phyloP scores from a whole-genome alignment of 2,888 invertebrate genomes.

The Brenthis daphne region DNA sequence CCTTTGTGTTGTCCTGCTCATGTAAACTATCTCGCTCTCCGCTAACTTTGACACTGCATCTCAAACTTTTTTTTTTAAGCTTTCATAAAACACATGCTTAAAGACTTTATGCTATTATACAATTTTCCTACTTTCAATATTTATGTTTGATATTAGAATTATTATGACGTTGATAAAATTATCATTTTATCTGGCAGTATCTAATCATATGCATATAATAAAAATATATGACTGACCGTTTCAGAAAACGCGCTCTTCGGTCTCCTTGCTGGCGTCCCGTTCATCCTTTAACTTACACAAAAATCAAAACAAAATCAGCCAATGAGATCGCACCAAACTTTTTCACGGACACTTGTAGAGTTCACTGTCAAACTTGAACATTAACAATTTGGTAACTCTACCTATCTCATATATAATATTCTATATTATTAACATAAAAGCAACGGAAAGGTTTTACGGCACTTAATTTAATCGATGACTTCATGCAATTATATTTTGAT shows the following conservation, averaged over 20 bases:
- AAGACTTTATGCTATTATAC: neutral
- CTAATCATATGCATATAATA: conserved; percentile 1
- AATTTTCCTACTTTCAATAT: neutral
- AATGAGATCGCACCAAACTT: conserved; percentile 68
- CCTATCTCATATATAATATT: conserved; percentile 13
- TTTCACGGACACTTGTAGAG: conserved; percentile 75
- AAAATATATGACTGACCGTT: conserved; percentile 57
- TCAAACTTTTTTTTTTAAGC: conserved; percentile 20
- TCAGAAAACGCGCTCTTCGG: conserved; percentile 78
- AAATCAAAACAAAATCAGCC: conserved; percentile 64
- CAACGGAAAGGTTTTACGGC: conserved; percentile 41
- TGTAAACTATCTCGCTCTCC: conserved; percentile 37
- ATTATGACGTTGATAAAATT: neutral
- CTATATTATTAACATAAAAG: neutral
- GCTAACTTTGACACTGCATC: conserved; percentile 41
- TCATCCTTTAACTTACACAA: conserved; percentile 62
- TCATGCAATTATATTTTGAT: conserved; percentile 76
- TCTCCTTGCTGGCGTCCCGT: conserved; percentile 75
- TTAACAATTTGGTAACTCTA: conserved; percentile 47
- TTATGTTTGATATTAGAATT: neutral
- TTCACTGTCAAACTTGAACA: conserved; percentile 64
- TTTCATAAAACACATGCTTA: conserved; percentile 13
- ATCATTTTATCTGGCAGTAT: neutral
- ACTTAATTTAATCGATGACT: conserved; percentile 78
- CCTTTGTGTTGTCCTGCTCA: conserved; percentile 41